phyloP scores from a whole-genome alignment of 2,113 vertebrate genomes.

The Malaclemys terrapin region DNA sequence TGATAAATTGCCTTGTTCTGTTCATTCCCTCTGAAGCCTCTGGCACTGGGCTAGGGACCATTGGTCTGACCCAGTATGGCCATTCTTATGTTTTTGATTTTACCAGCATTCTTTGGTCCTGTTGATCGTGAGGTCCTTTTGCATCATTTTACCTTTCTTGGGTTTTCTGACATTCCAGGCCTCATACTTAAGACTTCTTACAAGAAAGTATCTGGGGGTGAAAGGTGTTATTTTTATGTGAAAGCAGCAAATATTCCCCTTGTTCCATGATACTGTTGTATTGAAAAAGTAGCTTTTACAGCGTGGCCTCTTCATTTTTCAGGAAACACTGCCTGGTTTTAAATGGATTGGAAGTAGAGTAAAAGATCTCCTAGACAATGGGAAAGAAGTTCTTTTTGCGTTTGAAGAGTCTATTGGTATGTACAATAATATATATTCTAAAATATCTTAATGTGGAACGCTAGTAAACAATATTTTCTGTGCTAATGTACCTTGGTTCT shows the following conservation, averaged over 20 bases:
- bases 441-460: not conserved
- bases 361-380: constrained; percentile 85
- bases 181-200: not conserved
- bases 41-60: not conserved
- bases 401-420: constrained; percentile 98
- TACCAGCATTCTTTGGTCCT: not conserved
- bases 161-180: not conserved
- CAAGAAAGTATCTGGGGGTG: not conserved
- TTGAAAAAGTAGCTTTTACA: not conserved
- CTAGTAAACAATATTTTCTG: accelerated
- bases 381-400: constrained; percentile 91
- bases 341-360: constrained; percentile 97
- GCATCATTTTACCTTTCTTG: accelerated
- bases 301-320: constrained; percentile 45
- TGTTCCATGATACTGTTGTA: not conserved
- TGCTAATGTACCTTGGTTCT: not conserved
- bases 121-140: not conserved
- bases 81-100: not conserved
- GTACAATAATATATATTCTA: not conserved
- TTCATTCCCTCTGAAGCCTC: not conserved
- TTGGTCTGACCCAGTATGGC: not conserved
- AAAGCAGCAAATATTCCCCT: not conserved
- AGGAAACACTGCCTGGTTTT: constrained; percentile 98
- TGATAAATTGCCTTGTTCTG: not conserved
- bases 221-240: not conserved